A percentile compares a stretch with the other conserved stretches of the same genome.
Conservation (phyloP, 1,140 invertebrate species). For the Drosophila tani region DNA sequence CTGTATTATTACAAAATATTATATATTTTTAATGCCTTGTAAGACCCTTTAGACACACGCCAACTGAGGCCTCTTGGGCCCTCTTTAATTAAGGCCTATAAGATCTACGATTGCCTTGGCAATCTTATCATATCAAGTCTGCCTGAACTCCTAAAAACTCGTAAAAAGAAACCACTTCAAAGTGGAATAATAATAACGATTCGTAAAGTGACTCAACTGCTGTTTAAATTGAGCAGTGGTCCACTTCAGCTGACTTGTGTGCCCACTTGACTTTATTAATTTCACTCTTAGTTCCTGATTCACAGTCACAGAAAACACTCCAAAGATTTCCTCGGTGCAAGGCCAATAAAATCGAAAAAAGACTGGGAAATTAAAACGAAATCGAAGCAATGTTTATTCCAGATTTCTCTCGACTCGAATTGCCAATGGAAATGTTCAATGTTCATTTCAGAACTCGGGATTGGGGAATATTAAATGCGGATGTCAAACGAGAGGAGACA, state of each 20-base stretch:
- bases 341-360: conserved; percentile 40
- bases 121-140: not conserved
- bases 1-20: not conserved
- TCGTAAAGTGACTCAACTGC: conserved; percentile 8
- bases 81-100: not conserved
- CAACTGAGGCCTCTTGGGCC: not conserved
- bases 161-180: conserved; percentile 5
- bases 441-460: conserved; percentile 20
- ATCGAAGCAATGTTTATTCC: conserved; percentile 22
- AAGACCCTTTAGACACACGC: not conserved
- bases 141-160: not conserved
- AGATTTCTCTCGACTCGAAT: conserved; percentile 22
- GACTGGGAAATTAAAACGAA: conserved; percentile 37
- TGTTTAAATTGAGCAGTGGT: conserved; percentile 9
- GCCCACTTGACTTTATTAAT: conserved; percentile 30
- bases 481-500: conserved; percentile 68
- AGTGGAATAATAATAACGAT: not conserved
- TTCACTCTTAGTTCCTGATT: conserved; percentile 13
- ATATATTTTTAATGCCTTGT: too few species aligned
- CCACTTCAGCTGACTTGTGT: conserved; percentile 23
- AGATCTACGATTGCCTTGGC: not conserved
- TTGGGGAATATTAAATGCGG: conserved; percentile 67
- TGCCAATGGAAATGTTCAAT: conserved; percentile 47
- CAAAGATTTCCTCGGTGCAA: conserved; percentile 12
- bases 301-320: not conserved